Percentiles rank a stretch among this genome's conserved stretches.
phyloP scores from a whole-genome alignment of 2,113 vertebrate genomes.

The Peromyscus leucopus region DNA sequence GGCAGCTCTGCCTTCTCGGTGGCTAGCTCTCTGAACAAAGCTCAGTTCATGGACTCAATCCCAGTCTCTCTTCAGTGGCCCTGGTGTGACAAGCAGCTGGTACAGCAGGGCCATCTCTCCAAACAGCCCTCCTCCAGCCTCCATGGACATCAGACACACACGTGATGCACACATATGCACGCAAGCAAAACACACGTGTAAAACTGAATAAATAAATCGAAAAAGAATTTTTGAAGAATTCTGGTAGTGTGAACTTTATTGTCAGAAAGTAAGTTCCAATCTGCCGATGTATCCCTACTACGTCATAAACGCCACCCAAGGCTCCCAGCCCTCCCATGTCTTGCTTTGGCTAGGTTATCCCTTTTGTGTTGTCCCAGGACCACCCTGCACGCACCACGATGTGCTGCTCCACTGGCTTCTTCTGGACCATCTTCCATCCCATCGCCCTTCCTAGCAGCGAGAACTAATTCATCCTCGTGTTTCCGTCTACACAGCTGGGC shows the following conservation, averaged over 20 bases:
- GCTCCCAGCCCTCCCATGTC: too few relatives aligned
- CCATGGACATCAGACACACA: background rate
- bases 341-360: too few relatives aligned
- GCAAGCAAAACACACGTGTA: background rate
- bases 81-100: background rate
- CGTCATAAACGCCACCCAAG: background rate
- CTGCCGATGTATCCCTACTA: background rate
- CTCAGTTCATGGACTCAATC: background rate
- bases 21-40: background rate
- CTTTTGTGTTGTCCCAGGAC: background rate
- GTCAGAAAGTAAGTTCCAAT: background rate
- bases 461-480: background rate
- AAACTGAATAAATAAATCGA: background rate
- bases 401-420: fast-evolving
- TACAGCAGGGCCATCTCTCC: background rate
- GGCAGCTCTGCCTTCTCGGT: background rate
- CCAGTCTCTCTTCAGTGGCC: background rate
- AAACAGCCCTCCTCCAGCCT: background rate
- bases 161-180: background rate
- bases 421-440: background rate
- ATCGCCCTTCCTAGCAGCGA: background rate
- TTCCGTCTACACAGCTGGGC: background rate
- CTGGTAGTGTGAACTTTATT: background rate
- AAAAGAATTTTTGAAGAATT: background rate
- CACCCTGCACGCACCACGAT: too few relatives aligned